Evolutionary conservation across 2,113 vertebrate genomes (phyloP).

Genomic region (Nipponia nippon): DNA sequence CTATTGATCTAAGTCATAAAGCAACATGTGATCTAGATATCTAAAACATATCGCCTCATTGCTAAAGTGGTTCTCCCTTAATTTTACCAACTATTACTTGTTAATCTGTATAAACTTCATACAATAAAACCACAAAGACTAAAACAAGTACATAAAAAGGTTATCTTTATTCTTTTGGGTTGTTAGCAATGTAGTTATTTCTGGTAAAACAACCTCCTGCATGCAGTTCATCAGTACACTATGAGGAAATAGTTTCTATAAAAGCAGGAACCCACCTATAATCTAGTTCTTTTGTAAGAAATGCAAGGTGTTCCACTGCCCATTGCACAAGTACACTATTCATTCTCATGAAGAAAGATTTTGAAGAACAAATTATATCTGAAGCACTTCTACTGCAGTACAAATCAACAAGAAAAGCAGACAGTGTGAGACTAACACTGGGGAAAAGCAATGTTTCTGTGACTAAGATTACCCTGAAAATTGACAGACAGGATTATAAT

Average conservation of each 20-base stretch:
- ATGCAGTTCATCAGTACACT: constrained; percentile 83
- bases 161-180: constrained; percentile 84
- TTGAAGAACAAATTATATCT: constrained; percentile 46
- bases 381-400: constrained; percentile 52
- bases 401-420: constrained; percentile 48
- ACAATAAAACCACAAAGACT: constrained; percentile 59
- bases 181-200: constrained; percentile 73
- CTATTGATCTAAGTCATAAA: background rate
- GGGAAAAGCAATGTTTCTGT: constrained; percentile 51
- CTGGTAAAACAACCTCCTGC: constrained; percentile 78
- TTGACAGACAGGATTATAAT: background rate
- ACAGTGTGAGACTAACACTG: constrained; percentile 65
- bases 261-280: constrained; percentile 73
- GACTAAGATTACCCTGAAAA: constrained; percentile 20
- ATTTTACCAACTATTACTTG: background rate
- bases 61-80: background rate
- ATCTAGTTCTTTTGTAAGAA: constrained; percentile 64
- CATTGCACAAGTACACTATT: constrained; percentile 61
- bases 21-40: background rate
- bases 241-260: constrained; percentile 69
- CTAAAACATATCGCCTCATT: background rate
- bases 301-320: constrained; percentile 65
- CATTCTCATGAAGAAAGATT: constrained; percentile 48
- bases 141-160: constrained; percentile 75
- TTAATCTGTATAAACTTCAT: background rate